These are phyloP conservation scores for Drosophila subsilvestris DNA, from an alignment of 2,888 invertebrate species.

Conservation along the genomic window DNA sequence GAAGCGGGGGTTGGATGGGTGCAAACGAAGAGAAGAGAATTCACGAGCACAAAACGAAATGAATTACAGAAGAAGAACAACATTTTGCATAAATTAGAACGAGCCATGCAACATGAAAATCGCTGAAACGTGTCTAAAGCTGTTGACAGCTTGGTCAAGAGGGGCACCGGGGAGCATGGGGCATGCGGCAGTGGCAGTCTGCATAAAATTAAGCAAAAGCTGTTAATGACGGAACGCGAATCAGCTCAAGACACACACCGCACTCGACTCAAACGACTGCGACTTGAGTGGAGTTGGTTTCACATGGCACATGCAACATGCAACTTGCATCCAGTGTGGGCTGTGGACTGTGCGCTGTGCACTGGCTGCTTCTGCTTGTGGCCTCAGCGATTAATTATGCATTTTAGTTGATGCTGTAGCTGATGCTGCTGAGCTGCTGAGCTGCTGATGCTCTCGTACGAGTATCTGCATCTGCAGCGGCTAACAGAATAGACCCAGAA, in stretches of 20 bases:
- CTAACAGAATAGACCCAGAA: constrained; percentile 7
- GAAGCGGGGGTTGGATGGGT: too few species aligned
- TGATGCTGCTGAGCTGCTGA: constrained; percentile 36
- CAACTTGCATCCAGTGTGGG: constrained; percentile 38
- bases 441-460: constrained; percentile 28
- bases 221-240: constrained; percentile 67
- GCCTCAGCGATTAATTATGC: constrained; percentile 71
- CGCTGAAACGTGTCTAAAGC: constrained; percentile 70
- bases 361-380: constrained; percentile 23
- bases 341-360: constrained; percentile 15
- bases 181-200: constrained; percentile 21
- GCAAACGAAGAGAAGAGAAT: not conserved
- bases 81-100: constrained; percentile 79
- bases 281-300: constrained; percentile 41
- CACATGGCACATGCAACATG: constrained; percentile 57
- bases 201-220: constrained; percentile 75
- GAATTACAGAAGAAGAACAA: constrained; percentile 63
- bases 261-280: constrained; percentile 48
- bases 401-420: constrained; percentile 59
- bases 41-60: constrained; percentile 26
- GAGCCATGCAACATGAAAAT: constrained; percentile 70
- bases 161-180: constrained; percentile 3
- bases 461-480: constrained; percentile 22
- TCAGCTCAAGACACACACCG: constrained; percentile 31
- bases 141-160: constrained; percentile 56